Conservation (phyloP, 2,113 vertebrate genomes). For the Bostrychus sinensis region DNA sequence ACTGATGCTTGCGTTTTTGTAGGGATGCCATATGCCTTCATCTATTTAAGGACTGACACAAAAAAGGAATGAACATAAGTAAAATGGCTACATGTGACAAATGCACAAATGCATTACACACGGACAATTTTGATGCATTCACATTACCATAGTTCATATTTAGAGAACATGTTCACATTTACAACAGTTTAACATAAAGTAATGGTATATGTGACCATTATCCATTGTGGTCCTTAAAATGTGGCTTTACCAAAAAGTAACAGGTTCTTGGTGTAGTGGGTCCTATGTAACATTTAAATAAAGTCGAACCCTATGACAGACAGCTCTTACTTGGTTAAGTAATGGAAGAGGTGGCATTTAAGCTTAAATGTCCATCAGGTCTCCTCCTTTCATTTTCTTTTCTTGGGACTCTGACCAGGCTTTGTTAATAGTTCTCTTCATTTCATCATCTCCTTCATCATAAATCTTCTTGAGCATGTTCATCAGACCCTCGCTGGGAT, state of each 20-base stretch:
- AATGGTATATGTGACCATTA: no score
- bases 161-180: background rate
- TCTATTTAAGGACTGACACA: slow-evolving; percentile 23
- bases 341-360: background rate
- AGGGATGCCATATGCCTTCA: background rate
- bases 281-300: slow-evolving; percentile 2
- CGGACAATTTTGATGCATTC: background rate
- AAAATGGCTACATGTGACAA: slow-evolving; percentile 1
- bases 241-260: background rate
- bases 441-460: slow-evolving; percentile 94
- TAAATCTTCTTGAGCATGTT: slow-evolving; percentile 96
- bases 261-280: background rate
- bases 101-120: background rate
- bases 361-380: slow-evolving; percentile 84
- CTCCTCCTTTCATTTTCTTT: slow-evolving; percentile 89
- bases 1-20: slow-evolving; percentile 14
- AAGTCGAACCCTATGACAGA: slow-evolving; percentile 26
- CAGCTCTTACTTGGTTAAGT: slow-evolving; percentile 17
- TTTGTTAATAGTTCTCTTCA: slow-evolving; percentile 98
- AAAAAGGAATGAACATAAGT: background rate
- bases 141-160: background rate
- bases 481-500: slow-evolving; percentile 94
- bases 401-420: slow-evolving; percentile 97
- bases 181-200: background rate
- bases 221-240: background rate